Evolutionary conservation across 2,797 vertebrate species (phyloP).

Genomic region (Sciaenops ocellatus): DNA sequence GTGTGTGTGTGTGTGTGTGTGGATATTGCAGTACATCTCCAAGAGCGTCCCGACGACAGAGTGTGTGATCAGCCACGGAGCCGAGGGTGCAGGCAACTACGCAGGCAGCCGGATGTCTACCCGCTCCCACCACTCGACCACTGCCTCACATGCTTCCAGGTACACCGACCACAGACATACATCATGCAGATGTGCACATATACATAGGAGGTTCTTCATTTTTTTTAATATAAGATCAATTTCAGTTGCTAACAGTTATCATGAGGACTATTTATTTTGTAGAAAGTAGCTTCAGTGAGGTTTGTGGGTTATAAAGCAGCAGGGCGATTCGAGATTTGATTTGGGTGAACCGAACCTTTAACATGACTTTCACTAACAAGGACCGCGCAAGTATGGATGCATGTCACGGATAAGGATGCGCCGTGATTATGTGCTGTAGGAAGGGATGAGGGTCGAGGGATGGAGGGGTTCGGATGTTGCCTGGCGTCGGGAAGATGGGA

Average conservation of each 20-base stretch:
- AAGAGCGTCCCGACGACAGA: conserved; percentile 94
- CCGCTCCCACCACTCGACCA: conserved; percentile 95
- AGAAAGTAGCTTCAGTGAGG: background rate
- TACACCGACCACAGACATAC: conserved; percentile 53
- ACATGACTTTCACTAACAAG: background rate
- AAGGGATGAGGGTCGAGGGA: no score
- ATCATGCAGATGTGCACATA: background rate
- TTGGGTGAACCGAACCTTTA: background rate
- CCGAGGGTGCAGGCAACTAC: conserved; percentile 93
- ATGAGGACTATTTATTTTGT: background rate
- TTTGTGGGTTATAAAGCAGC: background rate
- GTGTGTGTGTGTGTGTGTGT: conserved; percentile 59
- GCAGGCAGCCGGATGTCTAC: conserved; percentile 95
- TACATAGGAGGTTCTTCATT: background rate
- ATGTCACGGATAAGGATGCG: no score
- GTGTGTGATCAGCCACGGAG: conserved; percentile 93
- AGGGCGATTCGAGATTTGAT: no score
- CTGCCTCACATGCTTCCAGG: conserved; percentile 96
- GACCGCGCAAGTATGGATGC: no score
- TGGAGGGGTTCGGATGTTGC: no score
- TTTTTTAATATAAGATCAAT: no score
- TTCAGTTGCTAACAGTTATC: background rate
- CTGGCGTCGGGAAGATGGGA: no score
- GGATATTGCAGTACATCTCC: conserved; percentile 91
- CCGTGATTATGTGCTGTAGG: no score